Base-by-base conservation (phyloP, 1,140 invertebrate genomes). In the Procambarus clarkii region DNA sequence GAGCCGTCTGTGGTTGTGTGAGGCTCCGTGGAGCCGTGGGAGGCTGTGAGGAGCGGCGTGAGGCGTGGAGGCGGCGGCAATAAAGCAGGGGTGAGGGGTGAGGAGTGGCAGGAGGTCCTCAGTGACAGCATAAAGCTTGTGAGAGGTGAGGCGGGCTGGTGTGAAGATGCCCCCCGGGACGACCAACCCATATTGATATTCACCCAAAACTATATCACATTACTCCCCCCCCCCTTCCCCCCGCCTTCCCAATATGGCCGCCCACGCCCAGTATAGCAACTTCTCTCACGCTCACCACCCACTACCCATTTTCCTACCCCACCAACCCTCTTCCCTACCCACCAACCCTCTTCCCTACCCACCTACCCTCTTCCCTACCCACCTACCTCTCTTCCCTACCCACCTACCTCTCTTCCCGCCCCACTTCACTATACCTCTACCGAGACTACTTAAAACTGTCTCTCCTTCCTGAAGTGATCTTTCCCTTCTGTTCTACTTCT, bases 91-190 rank as follows among this genome's bases (percentile, higher is more conserved):
- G 7, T 46, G 50, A 64, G 48, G 8, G 45, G 58, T 9, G 54
- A 15, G 18, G 81, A 24, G 81, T 83, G 81, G 45, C 58, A 83
- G 81, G n/a, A 45, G 58, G 54, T 46, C 81, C 81, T 83, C 81
- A 83, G 81, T 69, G 45, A 69, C 81, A 60, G 45, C 81, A 83
- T 83, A 83, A 83, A 83, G 24, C 58, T 83, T 83, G 50, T 34
- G 24, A 69, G 50, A 58, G 58, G 81, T 83, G 58, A 83, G 50
- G 60, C 81, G 44, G 81, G 81, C 58, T 58, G 58, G 58, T 44
- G 58, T 83, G 81, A 83, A 83, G 81, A 83, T 58, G 45, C 81
- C 81, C n/a, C 34, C 81, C 34, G 81, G 81, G 81, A 83, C 81
- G 45, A n/a, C 58, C 50, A 83, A n/a, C 81, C 81, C 69, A 69